Evolutionary conservation across 2,113 vertebrate genomes (phyloP).

Genomic region (Cyanoderma ruficeps): DNA sequence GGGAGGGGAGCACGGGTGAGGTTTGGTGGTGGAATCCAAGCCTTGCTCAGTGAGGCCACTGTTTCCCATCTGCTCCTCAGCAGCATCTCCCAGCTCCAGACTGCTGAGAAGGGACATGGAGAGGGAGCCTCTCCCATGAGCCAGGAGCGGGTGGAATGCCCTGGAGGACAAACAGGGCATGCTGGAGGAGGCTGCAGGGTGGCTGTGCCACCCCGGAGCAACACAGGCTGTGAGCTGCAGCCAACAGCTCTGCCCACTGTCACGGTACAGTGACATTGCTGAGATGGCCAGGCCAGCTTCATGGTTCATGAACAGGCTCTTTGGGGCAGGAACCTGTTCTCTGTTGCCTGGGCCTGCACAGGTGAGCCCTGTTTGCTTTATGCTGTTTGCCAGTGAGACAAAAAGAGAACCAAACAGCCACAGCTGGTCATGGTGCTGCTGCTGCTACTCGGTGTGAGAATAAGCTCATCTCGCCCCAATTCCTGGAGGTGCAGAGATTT

Average conservation of each 20-base stretch:
- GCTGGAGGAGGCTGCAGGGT: neutral
- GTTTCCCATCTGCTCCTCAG: neutral
- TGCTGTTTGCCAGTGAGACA: neutral
- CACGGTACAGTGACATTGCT: neutral
- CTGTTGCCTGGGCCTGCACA: neutral
- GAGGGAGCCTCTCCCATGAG: neutral
- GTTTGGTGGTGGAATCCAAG: neutral
- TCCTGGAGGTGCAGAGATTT: neutral
- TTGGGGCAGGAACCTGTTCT: neutral
- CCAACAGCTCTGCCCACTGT: neutral
- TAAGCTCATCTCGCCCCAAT: neutral
- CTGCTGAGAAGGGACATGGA: neutral
- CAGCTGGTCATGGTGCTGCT: neutral
- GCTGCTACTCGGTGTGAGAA: neutral
- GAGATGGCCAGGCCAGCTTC: neutral
- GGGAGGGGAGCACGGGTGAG: neutral
- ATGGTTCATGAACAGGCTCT: neutral
- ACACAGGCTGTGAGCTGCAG: neutral
- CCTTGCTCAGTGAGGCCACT: neutral
- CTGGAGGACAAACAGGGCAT: fast-evolving
- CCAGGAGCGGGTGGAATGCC: fast-evolving
- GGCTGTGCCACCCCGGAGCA: neutral
- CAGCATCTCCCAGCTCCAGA: neutral
- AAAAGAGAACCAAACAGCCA: neutral
- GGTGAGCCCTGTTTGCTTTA: neutral